phyloP scores from a whole-genome alignment of 2,113 vertebrate genomes.

The Anolis carolinensis region DNA sequence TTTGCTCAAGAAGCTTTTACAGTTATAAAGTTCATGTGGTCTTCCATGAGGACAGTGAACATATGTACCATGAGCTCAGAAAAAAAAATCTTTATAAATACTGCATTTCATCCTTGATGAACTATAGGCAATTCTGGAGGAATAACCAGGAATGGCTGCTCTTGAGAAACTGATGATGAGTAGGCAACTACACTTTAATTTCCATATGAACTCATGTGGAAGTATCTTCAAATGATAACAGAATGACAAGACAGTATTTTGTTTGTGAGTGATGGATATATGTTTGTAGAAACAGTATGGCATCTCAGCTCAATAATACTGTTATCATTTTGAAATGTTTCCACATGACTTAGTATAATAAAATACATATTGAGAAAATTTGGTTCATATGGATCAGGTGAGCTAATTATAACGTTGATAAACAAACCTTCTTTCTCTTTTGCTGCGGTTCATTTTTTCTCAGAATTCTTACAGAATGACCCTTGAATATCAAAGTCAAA shows the following conservation, averaged over 20 bases:
- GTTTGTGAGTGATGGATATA: background rate
- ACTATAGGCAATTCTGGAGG: background rate
- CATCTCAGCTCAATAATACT: background rate
- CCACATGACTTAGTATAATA: background rate
- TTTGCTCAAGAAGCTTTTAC: background rate
- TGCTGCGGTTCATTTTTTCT: background rate
- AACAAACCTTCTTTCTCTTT: background rate
- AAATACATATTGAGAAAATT: slow-evolving; percentile 14
- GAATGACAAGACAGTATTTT: slow-evolving; percentile 11
- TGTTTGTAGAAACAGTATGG: background rate
- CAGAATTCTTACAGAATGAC: slow-evolving; percentile 1
- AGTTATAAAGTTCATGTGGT: background rate
- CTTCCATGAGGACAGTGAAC: background rate
- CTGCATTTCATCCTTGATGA: background rate
- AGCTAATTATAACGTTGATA: slow-evolving; percentile 7
- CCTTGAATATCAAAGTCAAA: slow-evolving; percentile 16
- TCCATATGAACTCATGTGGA: slow-evolving; percentile 14
- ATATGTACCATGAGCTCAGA: background rate
- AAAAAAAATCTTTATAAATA: background rate
- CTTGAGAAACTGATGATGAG: background rate
- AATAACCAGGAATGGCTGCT: background rate
- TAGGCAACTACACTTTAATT: slow-evolving; percentile 27
- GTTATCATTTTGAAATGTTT: slow-evolving; percentile 7
- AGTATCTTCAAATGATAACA: slow-evolving; percentile 19
- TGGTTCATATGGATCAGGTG: background rate